Evolutionary conservation across 2,888 invertebrate species (phyloP), one percentile per base, ranked within the genome.

Genomic region (Pheosia tremula): DNA sequence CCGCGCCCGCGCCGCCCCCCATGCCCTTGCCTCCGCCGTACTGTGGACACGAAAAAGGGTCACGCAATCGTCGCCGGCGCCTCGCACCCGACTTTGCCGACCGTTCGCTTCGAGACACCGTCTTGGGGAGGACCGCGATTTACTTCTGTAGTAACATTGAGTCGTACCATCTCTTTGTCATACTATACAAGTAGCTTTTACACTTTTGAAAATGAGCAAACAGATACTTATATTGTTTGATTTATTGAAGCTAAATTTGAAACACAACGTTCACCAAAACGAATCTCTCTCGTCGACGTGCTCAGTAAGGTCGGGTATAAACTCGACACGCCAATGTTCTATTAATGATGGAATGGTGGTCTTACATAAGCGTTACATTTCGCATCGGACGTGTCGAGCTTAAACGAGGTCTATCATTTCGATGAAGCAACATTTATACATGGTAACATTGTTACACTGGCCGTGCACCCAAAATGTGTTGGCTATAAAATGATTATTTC

Each of bases 1-100:
- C 95, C 71, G 80, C 76, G 45, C 80, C 83, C 37, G 77, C 71
- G 50, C 79, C 24, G 24, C 24, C 24, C 24, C 24, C 75, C 80
- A 96, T 96, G 60, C 96, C 95, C 73, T 90, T 90, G 57, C 86
- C 88, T 62, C 87, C 89, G 69, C 88, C 90, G 80, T 90, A 91
- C 90, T 89, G 89, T 72, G 59, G 66, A 75, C 62, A 64, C 64
- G 63, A 61, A 62, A 8, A 13, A 4, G 5, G n/a, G 11, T 8
- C 9, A 50, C 63, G 59, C 61, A 39, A 59, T 53, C 50, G 61
- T 6, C 24, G 13, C 3, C 50, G 47, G 4, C 5, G 50, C 50
- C 24, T 24, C 50, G 7, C 8, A 4, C 50, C 24, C 24, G n/a
- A 1, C 50, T 24, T 8, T 8, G 8, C 50, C 50, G 50, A 24